Evolutionary conservation across 2,888 invertebrate species (phyloP), one percentile per base, ranked within the genome.

Genomic region (Oscheius sp.): DNA sequence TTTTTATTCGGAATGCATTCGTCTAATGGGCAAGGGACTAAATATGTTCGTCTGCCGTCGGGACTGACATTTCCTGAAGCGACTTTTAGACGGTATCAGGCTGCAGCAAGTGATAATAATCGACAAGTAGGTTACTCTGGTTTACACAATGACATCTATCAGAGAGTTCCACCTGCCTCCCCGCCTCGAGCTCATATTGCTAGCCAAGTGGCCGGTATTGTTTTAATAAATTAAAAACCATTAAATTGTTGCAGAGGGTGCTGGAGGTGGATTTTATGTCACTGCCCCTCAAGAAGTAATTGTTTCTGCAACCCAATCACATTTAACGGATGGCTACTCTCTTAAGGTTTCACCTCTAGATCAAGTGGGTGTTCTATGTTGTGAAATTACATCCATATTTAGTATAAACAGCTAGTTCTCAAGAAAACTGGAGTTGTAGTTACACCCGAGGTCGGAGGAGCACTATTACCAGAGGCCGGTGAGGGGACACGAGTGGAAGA

Each of bases 31-130:
- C 68, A 68, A 55, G 68, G 68, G 6, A 68, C 46, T 18, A 52
- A 55, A 35, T 68, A 68, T 29, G 18, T 68, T 27, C 68, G 68
- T 9, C 35, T 68, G 7, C 68, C 68, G 9, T 68, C 68, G 13
- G 68, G 68, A 29, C 52, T 53, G 6, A 68, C 68, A n/a, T 68
- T 52, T n/a, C 35, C 68, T 29, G 49, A 68, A 18, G 23, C n/a
- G 5, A 29, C 68, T 1, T 53, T 21, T 18, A 16, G 12, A 43
- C 21, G 18, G 7, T 41, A 46, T 21, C 27, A 13, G 18, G 16
- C 29, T 52, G 13, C 43, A 21, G 25, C 21, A 66, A 27, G 46
- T 2, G 21, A 18, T 18, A 21, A 49, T 49, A 13, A 13, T 21
- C 16, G 16, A n/a, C 61, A 21, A 21, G 41, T 41, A 61, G 16